Evolutionary conservation across 2,113 vertebrate species (phyloP).

Genomic region (Plestiodon gilberti): DNA sequence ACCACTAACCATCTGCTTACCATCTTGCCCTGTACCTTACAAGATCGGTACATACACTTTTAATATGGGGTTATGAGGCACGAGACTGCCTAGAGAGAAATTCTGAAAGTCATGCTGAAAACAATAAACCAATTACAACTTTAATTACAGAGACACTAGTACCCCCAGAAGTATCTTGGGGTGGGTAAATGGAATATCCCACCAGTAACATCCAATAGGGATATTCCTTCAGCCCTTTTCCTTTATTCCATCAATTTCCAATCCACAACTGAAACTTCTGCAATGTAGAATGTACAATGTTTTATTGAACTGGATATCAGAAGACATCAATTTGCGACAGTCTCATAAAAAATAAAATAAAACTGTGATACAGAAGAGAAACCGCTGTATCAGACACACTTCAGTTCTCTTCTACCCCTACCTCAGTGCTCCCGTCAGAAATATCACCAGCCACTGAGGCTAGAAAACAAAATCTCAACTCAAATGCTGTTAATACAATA

Average conservation of each 20-base stretch:
- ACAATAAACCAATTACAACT: constrained; percentile 60
- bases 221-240: constrained; percentile 64
- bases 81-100: constrained; percentile 4
- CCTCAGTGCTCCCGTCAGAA: constrained; percentile 62
- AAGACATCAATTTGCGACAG: constrained; percentile 71
- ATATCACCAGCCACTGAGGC: constrained; percentile 61
- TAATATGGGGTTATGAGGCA: constrained; percentile 22
- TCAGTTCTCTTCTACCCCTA: constrained; percentile 57
- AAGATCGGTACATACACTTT: background rate
- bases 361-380: constrained; percentile 70
- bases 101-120: constrained; percentile 31
- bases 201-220: constrained; percentile 59
- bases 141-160: constrained; percentile 54
- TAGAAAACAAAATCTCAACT: constrained; percentile 66
- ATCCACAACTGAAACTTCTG: constrained; percentile 69
- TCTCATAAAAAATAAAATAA: constrained; percentile 72
- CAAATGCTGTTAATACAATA: constrained; percentile 63
- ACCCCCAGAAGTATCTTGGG: constrained; percentile 36
- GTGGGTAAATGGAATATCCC: constrained; percentile 41
- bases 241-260: constrained; percentile 73
- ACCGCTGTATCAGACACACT: constrained; percentile 66
- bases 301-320: constrained; percentile 67
- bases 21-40: background rate
- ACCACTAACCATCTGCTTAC: background rate
- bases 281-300: constrained; percentile 58